Evolutionary conservation across 2,888 invertebrate species (phyloP).

Genomic region (Adela reaumurella): DNA sequence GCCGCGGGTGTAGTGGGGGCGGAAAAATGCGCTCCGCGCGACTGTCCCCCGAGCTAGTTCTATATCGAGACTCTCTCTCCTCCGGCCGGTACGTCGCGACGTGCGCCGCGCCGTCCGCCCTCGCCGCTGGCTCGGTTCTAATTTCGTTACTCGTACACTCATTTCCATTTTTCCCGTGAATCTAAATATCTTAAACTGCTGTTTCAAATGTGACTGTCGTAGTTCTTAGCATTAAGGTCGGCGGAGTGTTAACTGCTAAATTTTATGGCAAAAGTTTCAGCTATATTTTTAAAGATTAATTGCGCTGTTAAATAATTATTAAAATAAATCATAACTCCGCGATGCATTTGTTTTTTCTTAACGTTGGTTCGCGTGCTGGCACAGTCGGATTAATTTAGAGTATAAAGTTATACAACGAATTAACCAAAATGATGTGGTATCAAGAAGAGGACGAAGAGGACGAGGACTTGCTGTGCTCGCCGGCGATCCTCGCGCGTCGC

Average conservation of each 20-base stretch:
- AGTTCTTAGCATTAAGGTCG: too few species aligned
- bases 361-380: too few species aligned
- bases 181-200: too few species aligned
- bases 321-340: too few species aligned
- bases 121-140: background rate
- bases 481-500: slow-evolving; percentile 79
- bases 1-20: slow-evolving; percentile 13
- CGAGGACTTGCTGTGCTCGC: slow-evolving; percentile 82
- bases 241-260: too few species aligned
- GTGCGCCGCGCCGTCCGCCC: background rate
- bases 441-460: slow-evolving; percentile 76
- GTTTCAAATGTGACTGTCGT: too few species aligned
- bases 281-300: too few species aligned
- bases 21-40: slow-evolving; percentile 16
- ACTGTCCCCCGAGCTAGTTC: slow-evolving; percentile 46
- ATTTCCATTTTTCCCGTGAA: background rate
- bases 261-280: too few species aligned
- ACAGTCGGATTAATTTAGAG: too few species aligned
- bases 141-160: background rate
- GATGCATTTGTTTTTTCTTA: too few species aligned
- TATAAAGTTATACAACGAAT: too few species aligned
- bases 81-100: slow-evolving; percentile 22
- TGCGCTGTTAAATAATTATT: too few species aligned
- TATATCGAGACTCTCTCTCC: slow-evolving; percentile 51
- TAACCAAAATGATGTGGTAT: slow-evolving; percentile 77